These are phyloP conservation scores for Hippocampus barbouri DNA, from an alignment of 2,113 vertebrate species.

Conservation along the genomic window DNA sequence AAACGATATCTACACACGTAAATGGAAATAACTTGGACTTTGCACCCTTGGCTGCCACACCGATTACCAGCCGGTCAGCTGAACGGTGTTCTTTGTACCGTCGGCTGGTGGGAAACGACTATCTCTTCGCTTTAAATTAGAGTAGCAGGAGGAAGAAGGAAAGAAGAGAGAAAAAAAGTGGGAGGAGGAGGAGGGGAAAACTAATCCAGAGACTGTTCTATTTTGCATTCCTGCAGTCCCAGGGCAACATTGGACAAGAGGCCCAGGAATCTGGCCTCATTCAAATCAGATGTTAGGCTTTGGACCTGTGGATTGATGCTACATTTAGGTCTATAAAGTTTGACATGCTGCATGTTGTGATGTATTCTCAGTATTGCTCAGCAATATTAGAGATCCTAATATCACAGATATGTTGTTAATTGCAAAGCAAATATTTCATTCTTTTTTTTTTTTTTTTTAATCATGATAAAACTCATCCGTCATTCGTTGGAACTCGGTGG, in stretches of 20 bases:
- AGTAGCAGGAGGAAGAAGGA: slow-evolving; percentile 34
- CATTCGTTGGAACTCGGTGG: slow-evolving; percentile 1
- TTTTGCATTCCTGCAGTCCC: slow-evolving; percentile 65
- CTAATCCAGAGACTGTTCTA: slow-evolving; percentile 53
- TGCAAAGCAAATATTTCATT: not conserved
- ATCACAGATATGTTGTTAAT: not conserved
- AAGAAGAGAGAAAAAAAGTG: slow-evolving; percentile 7
- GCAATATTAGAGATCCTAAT: not conserved
- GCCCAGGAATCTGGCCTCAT: slow-evolving; percentile 59
- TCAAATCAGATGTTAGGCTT: slow-evolving; percentile 57
- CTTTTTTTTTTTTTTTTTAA: not conserved
- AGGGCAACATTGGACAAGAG: slow-evolving; percentile 55
- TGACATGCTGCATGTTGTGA: not conserved
- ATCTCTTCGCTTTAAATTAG: slow-evolving; percentile 16
- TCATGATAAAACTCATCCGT: slow-evolving; percentile 2
- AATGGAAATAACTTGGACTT: slow-evolving; percentile 37
- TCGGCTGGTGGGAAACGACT: slow-evolving; percentile 42
- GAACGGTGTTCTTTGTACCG: slow-evolving; percentile 38
- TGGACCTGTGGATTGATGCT: slow-evolving; percentile 9
- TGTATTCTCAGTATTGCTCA: not conserved
- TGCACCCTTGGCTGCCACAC: slow-evolving; percentile 18
- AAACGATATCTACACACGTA: not conserved
- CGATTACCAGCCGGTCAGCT: slow-evolving; percentile 48
- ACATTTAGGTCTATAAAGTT: slow-evolving; percentile 19
- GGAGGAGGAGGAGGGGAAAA: slow-evolving; percentile 50